phyloP scores from a whole-genome alignment of 2,888 invertebrate species.

The Aplocera efformata region DNA sequence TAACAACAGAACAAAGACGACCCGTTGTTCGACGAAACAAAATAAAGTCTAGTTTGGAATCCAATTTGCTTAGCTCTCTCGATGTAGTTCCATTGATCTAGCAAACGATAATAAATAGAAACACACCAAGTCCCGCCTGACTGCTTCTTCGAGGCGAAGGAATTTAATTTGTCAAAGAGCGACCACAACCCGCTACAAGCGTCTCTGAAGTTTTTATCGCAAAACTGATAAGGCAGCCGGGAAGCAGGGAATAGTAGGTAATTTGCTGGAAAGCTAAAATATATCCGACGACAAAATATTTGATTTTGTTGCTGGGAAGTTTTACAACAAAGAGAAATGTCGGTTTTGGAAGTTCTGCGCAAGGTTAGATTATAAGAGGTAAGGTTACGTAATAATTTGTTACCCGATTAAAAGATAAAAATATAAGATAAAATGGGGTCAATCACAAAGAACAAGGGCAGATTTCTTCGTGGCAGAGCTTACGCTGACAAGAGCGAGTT shows the following conservation, averaged over 20 bases:
- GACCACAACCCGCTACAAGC: constrained; percentile 30
- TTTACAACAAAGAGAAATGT: not conserved
- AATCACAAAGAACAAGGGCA: too few relatives aligned
- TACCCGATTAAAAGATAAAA: too few relatives aligned
- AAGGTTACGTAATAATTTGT: too few relatives aligned
- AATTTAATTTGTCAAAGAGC: constrained; percentile 50
- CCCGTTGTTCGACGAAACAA: too few relatives aligned
- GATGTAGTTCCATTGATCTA: not conserved
- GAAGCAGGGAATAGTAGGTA: constrained; percentile 27
- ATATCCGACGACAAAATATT: constrained; percentile 12
- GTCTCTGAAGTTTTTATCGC: constrained; percentile 45
- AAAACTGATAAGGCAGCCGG: constrained; percentile 39
- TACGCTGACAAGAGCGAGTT: too few relatives aligned
- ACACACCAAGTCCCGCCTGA: constrained; percentile 26
- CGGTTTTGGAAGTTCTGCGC: too few relatives aligned
- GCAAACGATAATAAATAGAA: constrained; percentile 3
- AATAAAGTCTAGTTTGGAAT: too few relatives aligned
- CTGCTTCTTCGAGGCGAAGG: constrained; percentile 38
- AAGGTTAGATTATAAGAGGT: too few relatives aligned
- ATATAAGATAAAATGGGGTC: too few relatives aligned
- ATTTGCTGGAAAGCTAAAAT: constrained; percentile 28
- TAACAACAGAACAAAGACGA: too few relatives aligned
- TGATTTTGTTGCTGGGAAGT: constrained; percentile 6
- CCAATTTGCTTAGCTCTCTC: too few relatives aligned
- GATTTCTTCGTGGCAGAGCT: too few relatives aligned